phyloP scores from a whole-genome alignment of 2,113 vertebrate species.

The Numenius arquata region DNA sequence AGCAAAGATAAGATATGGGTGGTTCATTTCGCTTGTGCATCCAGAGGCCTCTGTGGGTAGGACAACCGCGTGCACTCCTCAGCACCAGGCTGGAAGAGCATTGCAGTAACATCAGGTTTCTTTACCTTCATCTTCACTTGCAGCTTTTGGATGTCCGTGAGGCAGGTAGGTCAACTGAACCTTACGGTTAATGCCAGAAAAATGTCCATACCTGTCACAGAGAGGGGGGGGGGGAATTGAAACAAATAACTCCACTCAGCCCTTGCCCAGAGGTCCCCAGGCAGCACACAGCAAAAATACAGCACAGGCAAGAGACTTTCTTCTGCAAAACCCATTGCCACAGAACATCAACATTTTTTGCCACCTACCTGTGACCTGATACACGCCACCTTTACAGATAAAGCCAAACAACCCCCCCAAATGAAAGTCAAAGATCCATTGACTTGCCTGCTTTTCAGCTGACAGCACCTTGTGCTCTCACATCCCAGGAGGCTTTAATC shows the following conservation, averaged over 20 bases:
- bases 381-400: not conserved
- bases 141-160: conserved; percentile 89
- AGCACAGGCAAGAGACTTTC: not conserved
- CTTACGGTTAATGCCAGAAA: conserved; percentile 98
- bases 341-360: not conserved
- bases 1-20: not conserved
- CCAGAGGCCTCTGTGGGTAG: not conserved
- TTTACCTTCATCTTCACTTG: conserved; percentile 93
- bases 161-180: conserved; percentile 96
- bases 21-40: not conserved
- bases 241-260: not conserved
- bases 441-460: not conserved
- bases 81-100: not conserved
- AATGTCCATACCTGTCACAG: conserved; percentile 92
- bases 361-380: not conserved
- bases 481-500: not conserved
- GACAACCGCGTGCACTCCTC: not conserved
- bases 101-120: not conserved
- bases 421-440: not conserved
- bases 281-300: not conserved
- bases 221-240: not conserved
- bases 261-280: not conserved
- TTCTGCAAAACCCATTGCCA: not conserved
- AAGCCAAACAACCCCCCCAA: not conserved
- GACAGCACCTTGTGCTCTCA: not conserved